Conservation (phyloP, 2,888 invertebrate species). For the Drosophila peninsularis region DNA sequence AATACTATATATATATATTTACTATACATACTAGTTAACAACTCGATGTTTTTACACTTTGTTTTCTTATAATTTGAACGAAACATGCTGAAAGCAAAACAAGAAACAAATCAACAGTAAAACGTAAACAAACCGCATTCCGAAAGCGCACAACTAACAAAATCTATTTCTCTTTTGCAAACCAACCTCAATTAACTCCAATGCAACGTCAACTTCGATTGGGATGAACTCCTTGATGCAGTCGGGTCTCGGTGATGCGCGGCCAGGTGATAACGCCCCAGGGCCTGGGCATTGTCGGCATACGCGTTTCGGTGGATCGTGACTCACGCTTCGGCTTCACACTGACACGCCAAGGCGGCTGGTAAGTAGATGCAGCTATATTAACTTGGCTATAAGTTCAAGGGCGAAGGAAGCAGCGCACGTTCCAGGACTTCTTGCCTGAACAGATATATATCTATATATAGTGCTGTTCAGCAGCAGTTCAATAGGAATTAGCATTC, state of each 20-base stretch:
- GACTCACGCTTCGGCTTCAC: conserved; percentile 98
- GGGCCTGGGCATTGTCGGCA: conserved; percentile 98
- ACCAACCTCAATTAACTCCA: conserved; percentile 9
- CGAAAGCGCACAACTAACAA: conserved; percentile 58
- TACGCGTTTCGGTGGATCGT: conserved; percentile 97
- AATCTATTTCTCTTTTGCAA: conserved; percentile 61
- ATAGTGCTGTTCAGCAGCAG: no score
- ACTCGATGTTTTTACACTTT: conserved; percentile 49
- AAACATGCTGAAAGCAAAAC: conserved; percentile 35
- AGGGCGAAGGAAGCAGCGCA: no score
- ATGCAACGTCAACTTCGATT: background rate
- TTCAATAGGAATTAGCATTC: no score
- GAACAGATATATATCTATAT: no score
- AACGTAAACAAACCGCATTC: conserved; percentile 13
- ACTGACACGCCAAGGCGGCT: conserved; percentile 95
- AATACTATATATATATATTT: conserved; percentile 13
- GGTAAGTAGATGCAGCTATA: conserved; percentile 88
- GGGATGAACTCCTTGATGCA: conserved; percentile 84
- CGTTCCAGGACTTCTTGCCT: no score
- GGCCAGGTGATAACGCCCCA: conserved; percentile 98
- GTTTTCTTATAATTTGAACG: conserved; percentile 47
- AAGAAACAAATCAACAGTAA: conserved; percentile 44
- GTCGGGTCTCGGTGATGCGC: conserved; percentile 99
- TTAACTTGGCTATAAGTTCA: background rate
- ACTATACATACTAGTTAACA: conserved; percentile 27